Evolutionary conservation across 1,140 invertebrate genomes (phyloP).

Genomic region (Temnothorax longispinosus): DNA sequence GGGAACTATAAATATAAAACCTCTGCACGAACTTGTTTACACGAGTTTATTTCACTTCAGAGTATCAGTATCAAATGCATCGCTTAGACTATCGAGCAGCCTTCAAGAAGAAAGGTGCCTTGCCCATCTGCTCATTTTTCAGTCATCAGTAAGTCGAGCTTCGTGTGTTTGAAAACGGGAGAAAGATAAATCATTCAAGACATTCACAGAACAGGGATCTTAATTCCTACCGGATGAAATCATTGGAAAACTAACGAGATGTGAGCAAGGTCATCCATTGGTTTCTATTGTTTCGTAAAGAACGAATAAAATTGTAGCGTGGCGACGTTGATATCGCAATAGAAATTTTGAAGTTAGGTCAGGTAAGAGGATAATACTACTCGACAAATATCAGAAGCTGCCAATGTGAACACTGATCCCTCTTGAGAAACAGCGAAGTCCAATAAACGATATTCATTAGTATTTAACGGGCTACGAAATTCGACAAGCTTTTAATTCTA

Average conservation of each 20-base stretch:
- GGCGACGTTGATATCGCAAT: background rate
- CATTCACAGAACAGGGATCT: background rate
- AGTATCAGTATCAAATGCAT: background rate
- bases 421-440: background rate
- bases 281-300: background rate
- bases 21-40: background rate
- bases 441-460: conserved; percentile 13
- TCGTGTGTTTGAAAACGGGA: background rate
- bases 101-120: conserved; percentile 41
- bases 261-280: background rate
- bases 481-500: background rate
- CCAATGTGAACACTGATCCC: conserved; percentile 2
- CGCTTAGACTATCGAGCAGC: conserved; percentile 10
- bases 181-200: background rate
- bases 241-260: conserved; percentile 24
- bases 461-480: conserved; percentile 19
- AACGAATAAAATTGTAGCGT: background rate
- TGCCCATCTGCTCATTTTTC: conserved; percentile 19
- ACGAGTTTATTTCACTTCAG: background rate
- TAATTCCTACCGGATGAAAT: background rate
- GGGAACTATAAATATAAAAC: background rate
- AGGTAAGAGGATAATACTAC: background rate
- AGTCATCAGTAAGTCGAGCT: background rate
- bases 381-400: conserved; percentile 18
- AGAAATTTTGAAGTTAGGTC: background rate